Percentiles rank a stretch among this genome's conserved stretches.
Conservation (phyloP, 2,888 invertebrate genomes). For the Catocala nupta region DNA sequence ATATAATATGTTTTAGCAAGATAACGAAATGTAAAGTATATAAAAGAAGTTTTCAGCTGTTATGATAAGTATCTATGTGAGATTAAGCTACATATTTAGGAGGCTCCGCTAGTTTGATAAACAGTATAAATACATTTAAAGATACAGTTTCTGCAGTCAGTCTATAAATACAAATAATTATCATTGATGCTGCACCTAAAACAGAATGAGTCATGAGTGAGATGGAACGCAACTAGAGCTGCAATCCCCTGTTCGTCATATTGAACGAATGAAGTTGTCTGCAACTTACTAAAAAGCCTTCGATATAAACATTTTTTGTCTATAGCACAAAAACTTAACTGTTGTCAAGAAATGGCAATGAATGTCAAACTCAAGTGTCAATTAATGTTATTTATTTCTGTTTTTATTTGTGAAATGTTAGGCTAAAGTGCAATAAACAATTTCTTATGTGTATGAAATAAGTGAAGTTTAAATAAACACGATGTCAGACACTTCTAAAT, state of each 20-base stretch:
- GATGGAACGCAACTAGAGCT: slow-evolving; percentile 1
- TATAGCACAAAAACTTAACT: not conserved
- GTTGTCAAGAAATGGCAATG: not conserved
- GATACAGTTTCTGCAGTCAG: too few species aligned
- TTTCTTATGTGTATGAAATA: not conserved
- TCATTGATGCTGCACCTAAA: too few species aligned
- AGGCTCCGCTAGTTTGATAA: too few species aligned
- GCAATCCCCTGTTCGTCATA: not conserved
- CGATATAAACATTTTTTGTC: not conserved
- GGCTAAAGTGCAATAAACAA: not conserved
- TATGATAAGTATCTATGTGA: too few species aligned
- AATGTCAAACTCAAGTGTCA: not conserved
- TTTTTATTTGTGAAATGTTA: too few species aligned
- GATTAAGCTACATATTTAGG: too few species aligned
- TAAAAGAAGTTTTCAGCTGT: too few species aligned
- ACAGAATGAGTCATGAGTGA: not conserved
- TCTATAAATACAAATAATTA: too few species aligned
- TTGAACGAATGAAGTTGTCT: not conserved
- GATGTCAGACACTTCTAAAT: slow-evolving; percentile 82
- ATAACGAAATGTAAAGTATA: too few species aligned
- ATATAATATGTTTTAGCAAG: too few species aligned
- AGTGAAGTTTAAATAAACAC: slow-evolving; percentile 1
- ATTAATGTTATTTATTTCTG: too few species aligned
- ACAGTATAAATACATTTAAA: too few species aligned
- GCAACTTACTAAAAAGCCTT: not conserved